Base-by-base conservation (phyloP, 2,888 invertebrate species). In the Microplitis manilae region DNA sequence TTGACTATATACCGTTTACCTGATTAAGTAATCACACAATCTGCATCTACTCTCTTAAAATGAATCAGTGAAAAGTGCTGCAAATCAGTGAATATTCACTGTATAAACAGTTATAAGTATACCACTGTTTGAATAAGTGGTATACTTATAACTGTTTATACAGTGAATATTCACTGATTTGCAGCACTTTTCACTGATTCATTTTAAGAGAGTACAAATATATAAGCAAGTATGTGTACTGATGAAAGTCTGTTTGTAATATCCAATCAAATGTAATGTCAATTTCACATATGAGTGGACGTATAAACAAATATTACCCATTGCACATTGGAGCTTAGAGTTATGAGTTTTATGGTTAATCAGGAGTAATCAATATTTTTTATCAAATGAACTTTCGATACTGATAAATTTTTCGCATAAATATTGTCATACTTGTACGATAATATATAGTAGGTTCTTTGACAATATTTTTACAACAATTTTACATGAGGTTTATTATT, bases 1-100 rank as follows among this genome's bases (percentile, higher is more conserved):
- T 86, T 85, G 84, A 82, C 79, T 82, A 50, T 50, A 71, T 65
- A 71, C 68, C 79, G 76, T 83, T 84, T 83, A 81, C 78, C 78
- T 80, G 81, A 81, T 79, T 30, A 30, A 30, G 30, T 30, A 30
- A 30, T 30, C 30, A 30, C 13, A 13, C 13, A 50, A 50, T 50
- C 13, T 13, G 50, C 13, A 13, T 50, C 13, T 13, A 9, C n/a
- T n/a, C n/a, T n/a, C n/a, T n/a, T n/a, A n/a, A n/a, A n/a, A n/a
- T n/a, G n/a, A n/a, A n/a, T n/a, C n/a, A n/a, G n/a, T n/a, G n/a
- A n/a, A n/a, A n/a, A n/a, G n/a, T n/a, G n/a, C n/a, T n/a, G n/a
- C n/a, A n/a, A n/a, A n/a, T n/a, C n/a, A n/a, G n/a, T n/a, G n/a
- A n/a, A n/a, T n/a, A n/a, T n/a, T n/a, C n/a, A n/a, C n/a, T n/a